Percentiles rank a stretch among this genome's conserved stretches.
Evolutionary conservation across 2,113 vertebrate genomes (phyloP).

Genomic region (Collichthys lucidus): DNA sequence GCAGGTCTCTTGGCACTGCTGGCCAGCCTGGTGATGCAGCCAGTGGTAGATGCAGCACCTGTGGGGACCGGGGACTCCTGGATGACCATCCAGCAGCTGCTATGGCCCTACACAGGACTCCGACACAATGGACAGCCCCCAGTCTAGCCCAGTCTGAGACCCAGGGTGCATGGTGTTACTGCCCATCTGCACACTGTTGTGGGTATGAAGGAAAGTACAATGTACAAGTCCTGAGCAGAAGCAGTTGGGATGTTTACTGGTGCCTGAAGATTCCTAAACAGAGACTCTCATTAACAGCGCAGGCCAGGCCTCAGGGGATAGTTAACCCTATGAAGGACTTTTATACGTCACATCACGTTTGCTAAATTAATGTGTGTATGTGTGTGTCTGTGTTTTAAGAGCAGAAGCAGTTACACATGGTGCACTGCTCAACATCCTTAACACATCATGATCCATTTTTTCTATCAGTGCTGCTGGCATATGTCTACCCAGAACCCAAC

Average conservation of each 20-base stretch:
- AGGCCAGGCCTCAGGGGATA: constrained; percentile 41
- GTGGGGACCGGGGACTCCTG: constrained; percentile 90
- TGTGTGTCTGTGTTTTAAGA: constrained; percentile 53
- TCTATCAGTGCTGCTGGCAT: not conserved
- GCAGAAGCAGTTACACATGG: constrained; percentile 18
- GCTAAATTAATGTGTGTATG: constrained; percentile 54
- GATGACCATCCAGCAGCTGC: constrained; percentile 91
- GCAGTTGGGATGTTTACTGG: constrained; percentile 53
- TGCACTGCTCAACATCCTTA: constrained; percentile 8
- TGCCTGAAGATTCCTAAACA: constrained; percentile 59
- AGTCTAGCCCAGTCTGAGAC: constrained; percentile 75
- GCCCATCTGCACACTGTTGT: constrained; percentile 1
- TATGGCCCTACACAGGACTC: constrained; percentile 92
- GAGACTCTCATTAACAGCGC: constrained; percentile 40
- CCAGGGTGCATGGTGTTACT: not conserved
- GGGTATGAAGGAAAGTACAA: constrained; percentile 1
- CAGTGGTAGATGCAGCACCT: constrained; percentile 88
- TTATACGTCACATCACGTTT: constrained; percentile 69
- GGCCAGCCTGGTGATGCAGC: constrained; percentile 89
- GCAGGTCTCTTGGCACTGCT: constrained; percentile 88
- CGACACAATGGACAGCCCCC: constrained; percentile 90
- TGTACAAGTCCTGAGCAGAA: constrained; percentile 18
- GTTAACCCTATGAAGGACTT: constrained; percentile 55
- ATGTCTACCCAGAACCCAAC: not conserved
- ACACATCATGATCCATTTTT: constrained; percentile 14